phyloP scores from a whole-genome alignment of 2,113 vertebrate genomes.

The Clarias gariepinus region DNA sequence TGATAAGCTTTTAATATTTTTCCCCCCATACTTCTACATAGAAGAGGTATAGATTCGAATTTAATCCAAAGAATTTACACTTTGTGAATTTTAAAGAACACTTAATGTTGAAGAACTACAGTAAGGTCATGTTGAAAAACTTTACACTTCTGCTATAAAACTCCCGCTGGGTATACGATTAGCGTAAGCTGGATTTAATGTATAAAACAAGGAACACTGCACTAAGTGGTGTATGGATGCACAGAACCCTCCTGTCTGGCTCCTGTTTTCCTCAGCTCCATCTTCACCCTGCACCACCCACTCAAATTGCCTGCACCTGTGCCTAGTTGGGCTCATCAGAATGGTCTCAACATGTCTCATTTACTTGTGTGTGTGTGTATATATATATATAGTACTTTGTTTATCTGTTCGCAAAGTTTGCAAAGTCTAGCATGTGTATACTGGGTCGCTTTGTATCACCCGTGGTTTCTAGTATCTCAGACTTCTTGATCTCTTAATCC shows the following conservation, averaged over 20 bases:
- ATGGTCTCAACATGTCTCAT: conserved; percentile 28
- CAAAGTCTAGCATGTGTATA: conserved; percentile 2
- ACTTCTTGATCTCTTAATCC: neutral
- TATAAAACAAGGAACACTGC: neutral
- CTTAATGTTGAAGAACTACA: neutral
- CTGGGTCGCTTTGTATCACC: neutral
- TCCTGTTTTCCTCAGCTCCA: conserved; percentile 9
- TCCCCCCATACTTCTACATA: too few relatives aligned
- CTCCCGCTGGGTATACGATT: neutral
- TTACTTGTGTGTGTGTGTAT: conserved; percentile 1
- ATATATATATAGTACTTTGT: conserved; percentile 9
- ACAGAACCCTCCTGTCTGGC: conserved; percentile 7
- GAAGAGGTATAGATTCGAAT: neutral
- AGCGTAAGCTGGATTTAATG: neutral
- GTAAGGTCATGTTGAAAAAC: neutral
- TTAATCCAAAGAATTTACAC: neutral
- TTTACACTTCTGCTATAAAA: neutral
- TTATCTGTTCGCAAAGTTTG: conserved; percentile 10
- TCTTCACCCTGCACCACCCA: neutral
- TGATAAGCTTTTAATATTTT: neutral
- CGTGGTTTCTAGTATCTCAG: neutral
- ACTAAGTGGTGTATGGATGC: neutral
- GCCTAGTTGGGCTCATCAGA: conserved; percentile 3
- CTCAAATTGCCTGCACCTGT: conserved; percentile 21
- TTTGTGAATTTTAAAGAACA: neutral